A percentile compares a stretch with the other conserved stretches of the same genome.
phyloP scores from a whole-genome alignment of 2,888 invertebrate genomes.

The Drosophila rubida region DNA sequence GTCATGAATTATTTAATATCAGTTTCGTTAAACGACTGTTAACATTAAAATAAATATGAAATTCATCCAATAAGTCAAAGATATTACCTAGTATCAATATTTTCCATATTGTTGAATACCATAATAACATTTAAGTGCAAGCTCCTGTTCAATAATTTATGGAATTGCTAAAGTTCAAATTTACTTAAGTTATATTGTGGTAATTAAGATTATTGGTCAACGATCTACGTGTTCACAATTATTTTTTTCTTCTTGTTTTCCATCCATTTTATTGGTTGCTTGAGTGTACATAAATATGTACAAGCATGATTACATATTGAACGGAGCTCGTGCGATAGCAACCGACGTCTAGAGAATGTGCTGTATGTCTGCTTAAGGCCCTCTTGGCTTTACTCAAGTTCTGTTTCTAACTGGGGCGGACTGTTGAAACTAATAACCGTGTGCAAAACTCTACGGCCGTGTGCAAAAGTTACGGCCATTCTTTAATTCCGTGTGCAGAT shows the following conservation, averaged over 20 bases:
- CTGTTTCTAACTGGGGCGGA: conserved; percentile 63
- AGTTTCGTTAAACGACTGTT: background rate
- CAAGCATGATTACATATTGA: conserved; percentile 23
- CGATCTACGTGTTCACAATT: conserved; percentile 28
- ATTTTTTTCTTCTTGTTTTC: conserved; percentile 22
- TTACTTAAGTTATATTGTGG: conserved; percentile 31
- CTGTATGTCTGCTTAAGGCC: conserved; percentile 57
- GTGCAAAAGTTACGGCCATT: conserved; percentile 69
- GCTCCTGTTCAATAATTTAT: conserved; percentile 36
- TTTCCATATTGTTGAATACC: background rate
- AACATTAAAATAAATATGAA: background rate
- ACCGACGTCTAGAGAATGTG: conserved; percentile 48
- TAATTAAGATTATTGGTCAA: conserved; percentile 50
- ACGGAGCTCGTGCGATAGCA: conserved; percentile 50
- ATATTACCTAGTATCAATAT: background rate
- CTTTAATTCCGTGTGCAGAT: conserved; percentile 57
- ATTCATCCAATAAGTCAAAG: background rate
- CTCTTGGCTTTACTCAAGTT: conserved; percentile 62
- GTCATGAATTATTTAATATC: background rate
- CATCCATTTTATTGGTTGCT: conserved; percentile 35
- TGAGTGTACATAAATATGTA: conserved; percentile 33
- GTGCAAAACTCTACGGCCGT: conserved; percentile 61
- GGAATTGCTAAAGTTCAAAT: conserved; percentile 30
- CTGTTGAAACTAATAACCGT: conserved; percentile 40
- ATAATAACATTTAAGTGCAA: background rate